Evolutionary conservation across 1,140 invertebrate genomes (phyloP).

Genomic region (Cyclina sinensis): DNA sequence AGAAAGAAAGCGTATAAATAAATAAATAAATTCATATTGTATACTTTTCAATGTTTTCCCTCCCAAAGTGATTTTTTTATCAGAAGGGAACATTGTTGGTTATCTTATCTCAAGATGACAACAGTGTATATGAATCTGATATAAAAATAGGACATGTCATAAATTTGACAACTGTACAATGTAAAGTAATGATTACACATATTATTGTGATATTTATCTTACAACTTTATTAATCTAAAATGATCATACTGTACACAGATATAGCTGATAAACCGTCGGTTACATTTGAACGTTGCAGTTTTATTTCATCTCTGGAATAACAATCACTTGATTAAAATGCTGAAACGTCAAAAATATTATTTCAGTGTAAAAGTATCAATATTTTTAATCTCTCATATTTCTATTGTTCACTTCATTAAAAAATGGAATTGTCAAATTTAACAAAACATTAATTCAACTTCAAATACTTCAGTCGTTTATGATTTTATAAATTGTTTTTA

Average conservation of each 20-base stretch:
- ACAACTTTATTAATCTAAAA: constrained; percentile 9
- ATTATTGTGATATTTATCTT: constrained; percentile 19
- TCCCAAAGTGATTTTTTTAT: too few species aligned
- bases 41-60: too few species aligned
- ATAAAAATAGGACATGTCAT: constrained; percentile 27
- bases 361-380: background rate
- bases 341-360: constrained; percentile 13
- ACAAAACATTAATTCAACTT: too few species aligned
- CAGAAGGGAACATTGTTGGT: background rate
- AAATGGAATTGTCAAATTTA: too few species aligned
- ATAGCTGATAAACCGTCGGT: background rate
- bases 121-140: constrained; percentile 14
- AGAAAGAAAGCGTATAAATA: too few species aligned
- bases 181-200: constrained; percentile 19
- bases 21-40: too few species aligned
- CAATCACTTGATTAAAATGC: background rate
- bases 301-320: background rate
- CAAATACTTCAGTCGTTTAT: too few species aligned
- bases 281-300: background rate
- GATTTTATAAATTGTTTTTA: too few species aligned
- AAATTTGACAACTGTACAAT: constrained; percentile 16
- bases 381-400: too few species aligned
- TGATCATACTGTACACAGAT: constrained; percentile 20
- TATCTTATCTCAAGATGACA: constrained; percentile 22
- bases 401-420: too few species aligned